Evolutionary conservation across 2,888 invertebrate species (phyloP).

Genomic region (Amphipoea oculea): DNA sequence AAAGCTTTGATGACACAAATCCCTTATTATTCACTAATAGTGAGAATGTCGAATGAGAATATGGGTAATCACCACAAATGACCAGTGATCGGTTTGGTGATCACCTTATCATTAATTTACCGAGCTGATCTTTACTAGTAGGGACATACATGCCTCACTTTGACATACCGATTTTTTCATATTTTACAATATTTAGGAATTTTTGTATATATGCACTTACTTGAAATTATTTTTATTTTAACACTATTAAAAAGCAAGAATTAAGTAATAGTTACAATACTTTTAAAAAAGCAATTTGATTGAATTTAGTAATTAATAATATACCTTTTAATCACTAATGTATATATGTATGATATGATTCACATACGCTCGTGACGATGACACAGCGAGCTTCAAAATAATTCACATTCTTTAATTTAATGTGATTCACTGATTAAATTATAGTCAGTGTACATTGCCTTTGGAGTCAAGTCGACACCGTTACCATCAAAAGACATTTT

Average conservation of each 20-base stretch:
- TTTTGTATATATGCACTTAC: background rate
- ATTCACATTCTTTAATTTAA: slow-evolving; percentile 63
- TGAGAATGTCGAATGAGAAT: background rate
- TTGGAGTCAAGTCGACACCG: slow-evolving; percentile 36
- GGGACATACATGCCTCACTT: background rate
- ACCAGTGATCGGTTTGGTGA: background rate
- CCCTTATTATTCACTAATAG: background rate
- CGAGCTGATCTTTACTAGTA: background rate
- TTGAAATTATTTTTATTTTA: background rate
- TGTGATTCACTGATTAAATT: slow-evolving; percentile 72
- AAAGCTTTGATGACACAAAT: background rate
- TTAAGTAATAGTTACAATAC: background rate
- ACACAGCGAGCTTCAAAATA: slow-evolving; percentile 54
- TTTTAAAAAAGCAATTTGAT: background rate
- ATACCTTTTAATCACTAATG: slow-evolving; percentile 11
- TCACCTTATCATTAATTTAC: background rate
- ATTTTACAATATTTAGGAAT: too few relatives aligned
- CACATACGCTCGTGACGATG: slow-evolving; percentile 59
- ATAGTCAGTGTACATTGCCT: slow-evolving; percentile 61
- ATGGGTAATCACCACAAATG: background rate
- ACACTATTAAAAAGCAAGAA: background rate
- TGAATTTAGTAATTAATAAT: background rate
- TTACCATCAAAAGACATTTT: background rate
- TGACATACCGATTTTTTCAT: background rate
- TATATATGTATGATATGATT: slow-evolving; percentile 61